Evolutionary conservation across 30 jellyfish, hydroid and myxozoan genomes (phyloP).

Genomic region (Haliclystus octoradiatus): DNA sequence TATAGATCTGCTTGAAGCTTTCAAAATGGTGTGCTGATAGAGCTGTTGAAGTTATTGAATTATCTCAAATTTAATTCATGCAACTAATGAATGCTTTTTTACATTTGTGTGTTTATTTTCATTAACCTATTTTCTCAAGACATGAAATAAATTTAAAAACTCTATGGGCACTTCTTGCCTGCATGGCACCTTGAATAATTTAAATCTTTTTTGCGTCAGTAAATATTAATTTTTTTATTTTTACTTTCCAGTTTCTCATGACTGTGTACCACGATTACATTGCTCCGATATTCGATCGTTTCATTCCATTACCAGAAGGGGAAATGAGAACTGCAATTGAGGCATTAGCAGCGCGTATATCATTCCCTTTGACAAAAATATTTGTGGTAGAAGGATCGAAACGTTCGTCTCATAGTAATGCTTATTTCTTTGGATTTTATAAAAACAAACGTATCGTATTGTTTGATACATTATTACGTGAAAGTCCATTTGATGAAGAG

Average conservation of each 20-base stretch:
- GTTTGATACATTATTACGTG: slow-evolving; percentile 79
- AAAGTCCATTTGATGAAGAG: slow-evolving; percentile 87
- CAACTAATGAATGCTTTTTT: too few species aligned
- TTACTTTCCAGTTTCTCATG: slow-evolving; percentile 56
- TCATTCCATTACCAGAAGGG: slow-evolving; percentile 86
- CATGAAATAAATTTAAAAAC: too few species aligned
- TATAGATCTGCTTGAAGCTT: too few species aligned
- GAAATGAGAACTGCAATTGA: slow-evolving; percentile 59
- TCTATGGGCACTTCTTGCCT: too few species aligned
- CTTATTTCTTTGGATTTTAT: slow-evolving; percentile 92
- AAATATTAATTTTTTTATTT: too few species aligned
- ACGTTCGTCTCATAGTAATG: slow-evolving; percentile 97
- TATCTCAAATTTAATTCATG: too few species aligned
- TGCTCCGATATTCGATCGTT: slow-evolving; percentile 95
- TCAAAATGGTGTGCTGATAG: too few species aligned
- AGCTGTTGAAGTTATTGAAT: too few species aligned
- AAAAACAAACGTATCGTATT: slow-evolving; percentile 81
- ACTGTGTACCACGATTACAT: slow-evolving; percentile 94
- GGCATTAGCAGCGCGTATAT: slow-evolving; percentile 58
- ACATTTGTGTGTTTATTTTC: too few species aligned
- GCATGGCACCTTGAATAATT: too few species aligned
- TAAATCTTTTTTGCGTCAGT: too few species aligned
- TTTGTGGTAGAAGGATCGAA: slow-evolving; percentile 95
- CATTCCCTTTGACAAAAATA: slow-evolving; percentile 80
- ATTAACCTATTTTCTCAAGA: too few species aligned